Percentiles rank a stretch among this genome's conserved stretches.
Evolutionary conservation across 2,113 vertebrate genomes (phyloP).

Genomic region (Excalfactoria chinensis): DNA sequence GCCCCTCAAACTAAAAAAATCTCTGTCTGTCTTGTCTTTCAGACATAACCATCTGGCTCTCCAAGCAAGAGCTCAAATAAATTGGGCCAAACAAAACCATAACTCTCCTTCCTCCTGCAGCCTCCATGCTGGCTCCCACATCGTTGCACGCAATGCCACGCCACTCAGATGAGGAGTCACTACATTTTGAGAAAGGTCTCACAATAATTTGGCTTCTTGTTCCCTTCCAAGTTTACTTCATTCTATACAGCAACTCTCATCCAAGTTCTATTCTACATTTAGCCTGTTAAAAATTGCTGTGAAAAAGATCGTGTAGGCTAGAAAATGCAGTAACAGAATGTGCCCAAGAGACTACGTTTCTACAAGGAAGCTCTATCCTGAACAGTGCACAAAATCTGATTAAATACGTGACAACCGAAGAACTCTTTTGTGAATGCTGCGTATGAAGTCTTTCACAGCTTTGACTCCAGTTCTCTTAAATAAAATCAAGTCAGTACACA

Average conservation of each 20-base stretch:
- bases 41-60: background rate
- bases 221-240: background rate
- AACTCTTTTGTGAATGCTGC: background rate
- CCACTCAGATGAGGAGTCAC: background rate
- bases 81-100: background rate
- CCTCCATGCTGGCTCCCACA: background rate
- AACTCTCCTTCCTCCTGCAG: background rate
- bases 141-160: background rate
- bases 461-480: background rate
- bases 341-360: background rate
- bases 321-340: background rate
- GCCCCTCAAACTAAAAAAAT: background rate
- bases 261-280: background rate
- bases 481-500: background rate
- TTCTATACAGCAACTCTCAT: background rate
- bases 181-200: background rate
- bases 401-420: background rate
- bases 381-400: background rate
- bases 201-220: background rate
- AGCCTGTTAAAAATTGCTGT: background rate
- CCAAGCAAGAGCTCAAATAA: background rate
- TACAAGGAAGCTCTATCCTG: background rate
- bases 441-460: background rate
- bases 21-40: background rate
- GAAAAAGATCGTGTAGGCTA: background rate